Conservation (phyloP, 1,140 invertebrate species). For the Lasioglossum albipes region DNA sequence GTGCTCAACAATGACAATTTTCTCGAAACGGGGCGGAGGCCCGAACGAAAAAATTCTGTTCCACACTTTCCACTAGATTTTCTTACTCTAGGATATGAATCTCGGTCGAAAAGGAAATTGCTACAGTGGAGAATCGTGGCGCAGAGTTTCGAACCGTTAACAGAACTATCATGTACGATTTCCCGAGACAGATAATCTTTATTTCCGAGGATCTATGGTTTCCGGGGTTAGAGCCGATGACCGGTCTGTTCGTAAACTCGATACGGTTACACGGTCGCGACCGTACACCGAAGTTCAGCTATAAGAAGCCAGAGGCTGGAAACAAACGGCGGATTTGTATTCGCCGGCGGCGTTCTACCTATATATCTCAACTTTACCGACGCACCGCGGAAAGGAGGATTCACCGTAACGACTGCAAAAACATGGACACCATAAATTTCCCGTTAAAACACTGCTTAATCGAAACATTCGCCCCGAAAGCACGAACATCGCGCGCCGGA, state of each 20-base stretch:
- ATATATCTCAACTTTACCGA: slow-evolving; percentile 46
- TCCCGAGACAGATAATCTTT: not conserved
- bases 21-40: too few relatives aligned
- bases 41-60: too few relatives aligned
- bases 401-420: slow-evolving; percentile 33
- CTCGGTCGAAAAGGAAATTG: not conserved
- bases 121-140: not conserved
- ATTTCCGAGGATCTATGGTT: slow-evolving; percentile 37
- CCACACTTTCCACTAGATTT: too few relatives aligned
- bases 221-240: slow-evolving; percentile 16
- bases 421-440: slow-evolving; percentile 45
- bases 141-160: not conserved
- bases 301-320: slow-evolving; percentile 38
- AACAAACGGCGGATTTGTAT: slow-evolving; percentile 60
- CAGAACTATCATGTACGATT: not conserved
- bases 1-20: too few relatives aligned
- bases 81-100: not conserved
- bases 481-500: too few relatives aligned
- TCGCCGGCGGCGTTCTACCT: slow-evolving; percentile 29
- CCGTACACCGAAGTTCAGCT: slow-evolving; percentile 34
- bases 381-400: slow-evolving; percentile 10
- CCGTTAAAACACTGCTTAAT: slow-evolving; percentile 49
- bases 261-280: slow-evolving; percentile 24
- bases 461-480: slow-evolving; percentile 11
- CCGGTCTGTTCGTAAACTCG: slow-evolving; percentile 16